phyloP scores from a whole-genome alignment of 2,797 vertebrate species.

The Pangasius larnaudii region DNA sequence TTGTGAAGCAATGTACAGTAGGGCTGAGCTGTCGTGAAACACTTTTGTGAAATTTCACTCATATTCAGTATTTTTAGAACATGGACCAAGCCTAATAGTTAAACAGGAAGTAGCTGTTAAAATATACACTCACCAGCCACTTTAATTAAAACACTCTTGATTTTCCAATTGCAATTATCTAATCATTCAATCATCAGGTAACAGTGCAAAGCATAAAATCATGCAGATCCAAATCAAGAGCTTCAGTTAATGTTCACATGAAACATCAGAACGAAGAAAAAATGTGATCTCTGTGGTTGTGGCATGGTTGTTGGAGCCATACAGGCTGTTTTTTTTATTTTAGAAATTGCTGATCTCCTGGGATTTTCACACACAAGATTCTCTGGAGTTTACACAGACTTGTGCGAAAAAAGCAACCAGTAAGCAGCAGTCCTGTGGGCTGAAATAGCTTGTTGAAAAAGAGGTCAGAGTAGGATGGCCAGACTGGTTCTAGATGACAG shows the following conservation, averaged over 20 bases:
- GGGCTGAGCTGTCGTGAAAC: background rate
- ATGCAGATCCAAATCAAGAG: background rate
- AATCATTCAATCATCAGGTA: background rate
- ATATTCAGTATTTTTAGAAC: constrained; percentile 6
- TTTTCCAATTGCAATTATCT: background rate
- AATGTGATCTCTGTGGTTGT: background rate
- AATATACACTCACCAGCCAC: background rate
- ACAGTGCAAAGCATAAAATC: background rate
- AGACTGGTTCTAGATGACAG: background rate
- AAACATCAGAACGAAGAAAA: background rate
- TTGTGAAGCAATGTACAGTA: background rate
- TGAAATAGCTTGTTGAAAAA: background rate
- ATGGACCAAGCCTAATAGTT: background rate
- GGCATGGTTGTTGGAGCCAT: background rate
- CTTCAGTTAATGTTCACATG: background rate
- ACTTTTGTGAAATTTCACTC: background rate
- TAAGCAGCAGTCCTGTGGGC: background rate
- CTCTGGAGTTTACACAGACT: background rate
- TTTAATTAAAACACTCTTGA: background rate
- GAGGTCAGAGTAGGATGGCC: background rate
- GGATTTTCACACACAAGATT: background rate
- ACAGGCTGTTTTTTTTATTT: background rate
- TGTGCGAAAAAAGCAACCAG: background rate
- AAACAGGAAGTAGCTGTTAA: background rate
- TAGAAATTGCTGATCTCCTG: background rate